Evolutionary conservation across 2,888 invertebrate species (phyloP).

Genomic region (Empis livida): DNA sequence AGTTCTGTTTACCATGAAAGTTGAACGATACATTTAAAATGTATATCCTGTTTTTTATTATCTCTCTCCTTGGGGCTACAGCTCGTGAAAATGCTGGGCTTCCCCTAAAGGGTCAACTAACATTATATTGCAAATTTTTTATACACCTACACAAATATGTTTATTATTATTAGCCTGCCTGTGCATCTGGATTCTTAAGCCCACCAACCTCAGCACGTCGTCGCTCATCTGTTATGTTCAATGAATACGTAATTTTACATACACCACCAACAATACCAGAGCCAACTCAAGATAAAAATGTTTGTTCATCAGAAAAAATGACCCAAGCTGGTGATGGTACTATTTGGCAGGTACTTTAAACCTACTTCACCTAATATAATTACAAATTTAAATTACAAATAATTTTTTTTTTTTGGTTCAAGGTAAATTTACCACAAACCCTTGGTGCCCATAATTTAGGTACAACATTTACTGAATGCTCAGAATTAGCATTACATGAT

Average conservation of each 20-base stretch:
- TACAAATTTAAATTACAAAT: neutral
- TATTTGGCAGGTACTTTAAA: constrained; percentile 45
- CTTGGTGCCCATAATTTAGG: constrained; percentile 31
- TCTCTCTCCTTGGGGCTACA: too few species aligned
- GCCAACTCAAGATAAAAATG: constrained; percentile 37
- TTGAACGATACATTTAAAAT: too few species aligned
- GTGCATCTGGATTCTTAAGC: constrained; percentile 54
- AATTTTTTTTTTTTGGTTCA: constrained; percentile 4
- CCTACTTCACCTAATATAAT: too few species aligned
- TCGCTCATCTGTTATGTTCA: constrained; percentile 80
- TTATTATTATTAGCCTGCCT: constrained; percentile 40
- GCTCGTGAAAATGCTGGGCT: too few species aligned
- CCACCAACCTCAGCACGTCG: constrained; percentile 57
- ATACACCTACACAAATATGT: too few species aligned
- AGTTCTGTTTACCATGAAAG: neutral
- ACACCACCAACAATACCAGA: constrained; percentile 37
- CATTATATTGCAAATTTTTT: neutral
- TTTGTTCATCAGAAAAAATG: constrained; percentile 79
- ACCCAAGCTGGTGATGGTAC: constrained; percentile 71
- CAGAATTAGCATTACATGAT: constrained; percentile 40
- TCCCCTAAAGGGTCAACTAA: too few species aligned
- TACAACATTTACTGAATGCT: constrained; percentile 38
- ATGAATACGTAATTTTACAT: constrained; percentile 68
- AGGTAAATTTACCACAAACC: constrained; percentile 37
- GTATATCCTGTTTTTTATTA: too few species aligned